phyloP scores from a whole-genome alignment of 92 coral and sea anemone species.

The Blastomussa wellsi region DNA sequence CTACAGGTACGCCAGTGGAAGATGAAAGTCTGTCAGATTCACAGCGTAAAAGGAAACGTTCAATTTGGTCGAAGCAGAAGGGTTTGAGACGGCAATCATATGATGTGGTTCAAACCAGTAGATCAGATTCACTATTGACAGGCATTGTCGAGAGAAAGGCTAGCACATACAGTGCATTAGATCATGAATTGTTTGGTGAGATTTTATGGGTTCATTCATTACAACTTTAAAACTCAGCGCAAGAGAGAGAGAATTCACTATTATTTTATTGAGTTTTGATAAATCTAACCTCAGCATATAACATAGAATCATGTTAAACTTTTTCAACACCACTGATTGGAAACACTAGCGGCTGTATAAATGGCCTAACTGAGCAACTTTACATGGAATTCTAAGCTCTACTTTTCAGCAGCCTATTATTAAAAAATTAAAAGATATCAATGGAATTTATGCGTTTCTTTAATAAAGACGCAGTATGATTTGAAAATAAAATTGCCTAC shows the following conservation, averaged over 20 bases:
- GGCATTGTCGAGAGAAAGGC: constrained; percentile 21
- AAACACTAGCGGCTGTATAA: too few relatives aligned
- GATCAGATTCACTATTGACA: constrained; percentile 31
- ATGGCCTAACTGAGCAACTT: not conserved
- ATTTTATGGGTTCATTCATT: not conserved
- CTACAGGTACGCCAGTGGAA: constrained; percentile 41
- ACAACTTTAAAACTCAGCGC: not conserved
- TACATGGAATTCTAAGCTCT: not conserved
- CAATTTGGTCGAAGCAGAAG: constrained; percentile 40
- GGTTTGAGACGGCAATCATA: constrained; percentile 23
- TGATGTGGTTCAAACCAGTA: constrained; percentile 23
- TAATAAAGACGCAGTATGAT: too few relatives aligned
- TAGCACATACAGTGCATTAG: constrained; percentile 46
- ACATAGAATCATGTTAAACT: not conserved
- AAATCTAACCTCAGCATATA: not conserved
- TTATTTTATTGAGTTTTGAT: not conserved
- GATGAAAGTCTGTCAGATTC: constrained; percentile 43
- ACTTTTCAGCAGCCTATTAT: too few relatives aligned
- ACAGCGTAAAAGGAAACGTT: constrained; percentile 45
- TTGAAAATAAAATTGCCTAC: too few relatives aligned
- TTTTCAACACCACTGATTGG: not conserved
- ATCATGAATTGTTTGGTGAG: constrained; percentile 57
- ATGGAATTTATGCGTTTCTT: too few relatives aligned
- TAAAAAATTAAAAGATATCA: too few relatives aligned
- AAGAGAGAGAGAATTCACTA: not conserved